These are phyloP conservation scores for Riptortus pedestris DNA, from an alignment of 1,140 invertebrate species.

Conservation along the genomic window DNA sequence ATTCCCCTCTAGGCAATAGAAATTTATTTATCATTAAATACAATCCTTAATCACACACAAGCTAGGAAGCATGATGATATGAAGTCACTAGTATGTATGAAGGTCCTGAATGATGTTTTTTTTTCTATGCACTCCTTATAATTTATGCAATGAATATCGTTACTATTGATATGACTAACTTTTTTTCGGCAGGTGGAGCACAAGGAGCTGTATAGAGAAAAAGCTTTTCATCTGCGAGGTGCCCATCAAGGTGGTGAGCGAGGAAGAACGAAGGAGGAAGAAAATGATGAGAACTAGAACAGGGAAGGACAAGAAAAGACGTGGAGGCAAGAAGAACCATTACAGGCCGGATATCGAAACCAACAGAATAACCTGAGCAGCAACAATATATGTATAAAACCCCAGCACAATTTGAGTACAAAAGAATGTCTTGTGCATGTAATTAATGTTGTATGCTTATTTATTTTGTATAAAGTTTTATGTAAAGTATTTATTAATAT, in stretches of 20 bases:
- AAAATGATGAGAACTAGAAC: background rate
- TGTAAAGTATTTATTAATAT: too few relatives aligned
- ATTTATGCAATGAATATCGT: background rate
- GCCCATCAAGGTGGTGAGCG: background rate
- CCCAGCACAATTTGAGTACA: background rate
- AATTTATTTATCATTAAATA: background rate
- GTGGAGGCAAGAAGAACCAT: background rate
- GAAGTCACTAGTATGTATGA: background rate
- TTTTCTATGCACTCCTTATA: background rate
- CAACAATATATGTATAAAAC: background rate
- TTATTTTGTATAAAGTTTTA: too few relatives aligned
- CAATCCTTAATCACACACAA: background rate
- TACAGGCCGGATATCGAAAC: background rate
- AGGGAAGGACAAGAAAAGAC: background rate
- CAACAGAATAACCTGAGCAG: background rate
- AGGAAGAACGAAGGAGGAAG: background rate
- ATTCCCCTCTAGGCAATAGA: background rate
- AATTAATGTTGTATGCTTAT: too few relatives aligned
- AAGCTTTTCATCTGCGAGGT: conserved; percentile 58
- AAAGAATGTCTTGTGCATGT: too few relatives aligned
- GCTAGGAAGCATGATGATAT: background rate
- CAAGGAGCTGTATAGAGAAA: conserved; percentile 32
- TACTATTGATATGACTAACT: background rate
- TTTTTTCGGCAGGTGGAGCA: conserved; percentile 30
- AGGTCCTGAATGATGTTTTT: background rate